phyloP scores from a whole-genome alignment of 30 jellyfish, hydroid and myxozoan species.

The Aurelia aurita region DNA sequence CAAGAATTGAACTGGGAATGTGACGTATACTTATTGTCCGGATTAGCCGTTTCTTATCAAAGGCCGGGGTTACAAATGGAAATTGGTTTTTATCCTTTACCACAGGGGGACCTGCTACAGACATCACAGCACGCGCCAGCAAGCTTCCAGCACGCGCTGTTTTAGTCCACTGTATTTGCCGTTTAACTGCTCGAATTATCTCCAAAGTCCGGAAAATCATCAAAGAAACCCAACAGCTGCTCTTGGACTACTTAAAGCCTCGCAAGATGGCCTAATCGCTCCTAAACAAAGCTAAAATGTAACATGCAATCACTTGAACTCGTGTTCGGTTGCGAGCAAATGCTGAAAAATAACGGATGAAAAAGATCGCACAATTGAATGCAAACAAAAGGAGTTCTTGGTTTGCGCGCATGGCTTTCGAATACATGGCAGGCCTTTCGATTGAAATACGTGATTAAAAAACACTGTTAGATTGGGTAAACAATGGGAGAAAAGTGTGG shows the following conservation, averaged over 20 bases:
- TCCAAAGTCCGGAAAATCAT: slow-evolving; percentile 3
- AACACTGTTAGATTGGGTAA: slow-evolving; percentile 6
- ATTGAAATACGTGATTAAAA: neutral
- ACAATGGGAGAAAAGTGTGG: slow-evolving; percentile 36
- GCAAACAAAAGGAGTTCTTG: too few species aligned
- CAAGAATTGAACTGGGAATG: neutral
- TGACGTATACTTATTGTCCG: too few species aligned
- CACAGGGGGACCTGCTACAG: slow-evolving; percentile 46
- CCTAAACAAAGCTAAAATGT: too few species aligned
- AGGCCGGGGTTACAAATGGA: neutral
- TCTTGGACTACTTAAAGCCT: neutral
- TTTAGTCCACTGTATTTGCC: slow-evolving; percentile 9
- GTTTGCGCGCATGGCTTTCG: too few species aligned
- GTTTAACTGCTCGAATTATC: slow-evolving; percentile 6
- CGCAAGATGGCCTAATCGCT: neutral
- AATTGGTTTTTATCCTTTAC: too few species aligned
- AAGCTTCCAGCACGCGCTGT: slow-evolving; percentile 55
- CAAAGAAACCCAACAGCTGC: neutral
- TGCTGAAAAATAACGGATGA: too few species aligned
- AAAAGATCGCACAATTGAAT: too few species aligned
- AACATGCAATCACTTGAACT: too few species aligned
- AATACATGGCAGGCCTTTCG: too few species aligned
- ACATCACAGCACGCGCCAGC: slow-evolving; percentile 63
- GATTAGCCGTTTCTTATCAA: too few species aligned
- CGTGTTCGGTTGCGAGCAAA: too few species aligned